phyloP scores from a whole-genome alignment of 2,888 invertebrate genomes.

The Pterobdella sp. region DNA sequence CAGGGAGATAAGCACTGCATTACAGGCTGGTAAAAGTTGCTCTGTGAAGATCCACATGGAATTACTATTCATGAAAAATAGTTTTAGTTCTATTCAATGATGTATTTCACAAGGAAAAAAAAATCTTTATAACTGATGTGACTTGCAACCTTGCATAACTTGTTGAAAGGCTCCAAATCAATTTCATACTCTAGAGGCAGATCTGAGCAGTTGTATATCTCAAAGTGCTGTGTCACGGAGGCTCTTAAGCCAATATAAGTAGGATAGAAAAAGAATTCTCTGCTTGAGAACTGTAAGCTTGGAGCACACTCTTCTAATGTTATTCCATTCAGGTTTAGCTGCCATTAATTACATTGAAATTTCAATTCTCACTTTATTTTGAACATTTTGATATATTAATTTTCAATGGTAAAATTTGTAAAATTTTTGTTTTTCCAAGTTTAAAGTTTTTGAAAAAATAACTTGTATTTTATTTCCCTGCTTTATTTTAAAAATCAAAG shows the following conservation, averaged over 20 bases:
- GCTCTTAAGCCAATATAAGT: not conserved
- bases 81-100: no score
- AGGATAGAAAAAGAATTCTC: not conserved
- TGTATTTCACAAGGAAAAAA: not conserved
- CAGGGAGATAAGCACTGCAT: not conserved
- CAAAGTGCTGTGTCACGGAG: not conserved
- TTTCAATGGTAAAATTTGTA: no score
- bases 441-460: no score
- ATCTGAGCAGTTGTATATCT: conserved; percentile 3
- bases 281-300: not conserved
- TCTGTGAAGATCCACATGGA: not conserved
- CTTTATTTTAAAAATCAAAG: conserved; percentile 48
- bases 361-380: no score
- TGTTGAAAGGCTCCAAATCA: not conserved
- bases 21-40: conserved; percentile 7
- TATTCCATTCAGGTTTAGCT: not conserved
- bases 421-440: no score
- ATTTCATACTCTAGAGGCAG: not conserved
- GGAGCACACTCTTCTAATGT: not conserved
- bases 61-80: not conserved
- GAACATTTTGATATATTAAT: no score
- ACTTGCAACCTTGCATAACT: not conserved
- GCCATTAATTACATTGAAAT: no score
- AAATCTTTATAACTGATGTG: not conserved
- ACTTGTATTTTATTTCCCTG: conserved; percentile 50